A percentile compares a stretch with the other conserved stretches of the same genome.
Evolutionary conservation across 2,888 invertebrate species (phyloP).

Genomic region (Protonemura montana): DNA sequence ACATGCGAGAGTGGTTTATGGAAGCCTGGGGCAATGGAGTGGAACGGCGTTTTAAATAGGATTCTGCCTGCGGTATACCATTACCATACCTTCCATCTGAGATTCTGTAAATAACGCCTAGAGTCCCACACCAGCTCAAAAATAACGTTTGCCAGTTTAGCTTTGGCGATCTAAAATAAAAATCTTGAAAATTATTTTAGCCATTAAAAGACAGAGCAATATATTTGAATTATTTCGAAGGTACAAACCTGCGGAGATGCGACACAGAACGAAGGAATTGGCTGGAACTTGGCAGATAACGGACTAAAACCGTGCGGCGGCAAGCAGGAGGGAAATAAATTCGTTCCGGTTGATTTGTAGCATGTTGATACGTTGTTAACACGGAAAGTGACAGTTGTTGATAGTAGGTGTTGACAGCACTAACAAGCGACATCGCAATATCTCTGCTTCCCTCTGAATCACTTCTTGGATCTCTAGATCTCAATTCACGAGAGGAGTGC

Average conservation of each 20-base stretch:
- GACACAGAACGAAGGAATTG: no score
- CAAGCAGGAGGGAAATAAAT: not conserved
- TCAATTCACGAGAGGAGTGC: no score
- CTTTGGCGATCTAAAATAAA: not conserved
- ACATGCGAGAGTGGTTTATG: slow-evolving; percentile 18
- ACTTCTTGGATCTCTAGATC: not conserved
- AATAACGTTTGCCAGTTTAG: not conserved
- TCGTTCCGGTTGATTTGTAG: slow-evolving; percentile 32
- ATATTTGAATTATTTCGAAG: no score
- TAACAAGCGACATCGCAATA: slow-evolving; percentile 29
- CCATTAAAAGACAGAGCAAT: not conserved
- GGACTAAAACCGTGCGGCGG: not conserved
- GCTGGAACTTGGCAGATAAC: not conserved
- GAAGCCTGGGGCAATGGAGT: not conserved
- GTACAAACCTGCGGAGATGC: no score
- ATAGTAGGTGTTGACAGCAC: slow-evolving; percentile 20
- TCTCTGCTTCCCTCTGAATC: slow-evolving; percentile 14
- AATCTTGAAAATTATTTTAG: not conserved
- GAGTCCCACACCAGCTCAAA: not conserved
- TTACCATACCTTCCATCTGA: not conserved
- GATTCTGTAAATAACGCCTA: not conserved
- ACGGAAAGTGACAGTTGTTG: slow-evolving; percentile 15
- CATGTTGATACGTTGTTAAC: slow-evolving; percentile 15
- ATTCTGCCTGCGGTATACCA: slow-evolving; percentile 7
- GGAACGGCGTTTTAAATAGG: slow-evolving; percentile 24